Base-by-base conservation (phyloP, 2,797 vertebrate species). In the Sphenodon punctatus region DNA sequence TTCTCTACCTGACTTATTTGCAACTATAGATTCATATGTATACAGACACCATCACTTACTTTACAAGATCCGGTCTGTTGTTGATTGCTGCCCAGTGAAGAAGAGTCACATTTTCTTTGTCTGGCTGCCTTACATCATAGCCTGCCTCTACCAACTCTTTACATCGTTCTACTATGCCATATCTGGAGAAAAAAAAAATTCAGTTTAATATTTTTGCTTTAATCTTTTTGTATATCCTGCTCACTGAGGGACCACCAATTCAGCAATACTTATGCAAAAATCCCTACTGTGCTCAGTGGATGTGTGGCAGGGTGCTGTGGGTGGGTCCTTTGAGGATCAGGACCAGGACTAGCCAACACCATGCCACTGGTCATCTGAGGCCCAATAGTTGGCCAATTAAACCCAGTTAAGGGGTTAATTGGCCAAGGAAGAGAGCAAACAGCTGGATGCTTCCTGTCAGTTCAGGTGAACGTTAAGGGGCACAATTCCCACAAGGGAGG, bases 81-180 rank as follows among this genome's bases (percentile, higher is more conserved):
- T 99, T 99, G 93, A 99, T 99, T 51, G 99, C 97, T 4, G 98
- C 98, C 99, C 99, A 99, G 92, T 99, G 99, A 91, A 99, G 97
- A 83, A 98, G 94, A 1, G 98, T 97, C 48, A 99, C 98, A 10
- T 99, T 99, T 94, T 99, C 99, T 89, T 97, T 98, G 94, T 99
- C 99, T 9, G 97, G 97, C 59, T 97, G 97, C 69, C 96, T 93
- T 88, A 99, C 96, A 51, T 99, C 98, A 25, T 98, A 98, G 63
- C 98, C 98, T 2, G 98, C 97, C 75, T 99, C 98, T 30, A 99
- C 94, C 88, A 99, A 95, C 89, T 99, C 98, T 92, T 97, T 98
- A 93, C 98, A 99, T 56, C 98, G 96, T 53, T 99, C 98, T 5
- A 98, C 80, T 66, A 98, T 94, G 6, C 99, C 99, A 1, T 98